Base-by-base conservation (phyloP, 2,888 invertebrate genomes). In the Heliothis peltigera region DNA sequence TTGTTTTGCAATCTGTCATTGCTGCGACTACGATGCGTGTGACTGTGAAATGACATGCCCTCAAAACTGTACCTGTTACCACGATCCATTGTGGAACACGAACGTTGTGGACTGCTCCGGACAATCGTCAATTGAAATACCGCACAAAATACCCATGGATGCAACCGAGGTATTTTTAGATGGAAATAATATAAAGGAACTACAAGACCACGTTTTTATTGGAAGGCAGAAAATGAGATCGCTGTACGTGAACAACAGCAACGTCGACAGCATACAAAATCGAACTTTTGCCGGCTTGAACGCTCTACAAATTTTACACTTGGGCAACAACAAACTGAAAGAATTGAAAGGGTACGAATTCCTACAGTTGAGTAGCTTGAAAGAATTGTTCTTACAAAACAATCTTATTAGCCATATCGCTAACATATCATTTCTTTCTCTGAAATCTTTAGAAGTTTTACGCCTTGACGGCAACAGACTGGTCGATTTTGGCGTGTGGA, bases 1-100 rank as follows among this genome's bases (percentile, higher is more conserved):
- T 92, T 99, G 99, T 94, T 98, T 98, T 91, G 98, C 98, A 44
- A 96, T 98, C 55, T 99, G 99, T 92, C 98, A 98, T 89, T 99
- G 99, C 92, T 99, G 99, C 92, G 98, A 98, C 89, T 99, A 98
- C 89, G 98, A 98, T 88, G 98, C 98, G 70, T 99, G 99, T 92
- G 99, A 99, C 92, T 99, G 99, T 93, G 98, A 99, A 95, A 98
- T 98, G 98, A 98, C 98, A 74, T 99, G 99, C 87, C 99, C 99
- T 35, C 96, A 97, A 83, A 98, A 98, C 85, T 99, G 99, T 95
- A 97, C 97, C 80, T 99, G 99, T 91, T 99, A 98, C 93, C 98
- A 98, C 91, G 99, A 99, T 88, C 98, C 98, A 89, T 97, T 98
- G 74, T 99, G 98, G 98, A 97, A 97, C 81, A 98, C 98, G 57